These are phyloP conservation scores for Chloromyia formosa DNA, from an alignment of 2,888 invertebrate genomes.

Conservation along the genomic window DNA sequence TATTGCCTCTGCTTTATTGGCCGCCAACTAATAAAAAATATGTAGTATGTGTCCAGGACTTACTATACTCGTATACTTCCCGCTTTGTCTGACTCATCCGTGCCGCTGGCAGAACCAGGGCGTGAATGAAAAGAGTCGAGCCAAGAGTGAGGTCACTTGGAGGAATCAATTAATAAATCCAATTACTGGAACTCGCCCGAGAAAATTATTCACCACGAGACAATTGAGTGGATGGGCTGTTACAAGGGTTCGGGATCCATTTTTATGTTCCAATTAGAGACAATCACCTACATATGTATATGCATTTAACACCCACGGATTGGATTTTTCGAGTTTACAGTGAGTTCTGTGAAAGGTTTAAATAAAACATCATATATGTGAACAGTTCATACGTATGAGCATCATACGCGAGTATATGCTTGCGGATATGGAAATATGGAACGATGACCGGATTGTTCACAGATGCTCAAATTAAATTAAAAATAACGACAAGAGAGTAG, in stretches of 20 bases:
- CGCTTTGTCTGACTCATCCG: too few relatives aligned
- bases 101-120: background rate
- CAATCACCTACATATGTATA: conserved; percentile 37
- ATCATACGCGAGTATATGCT: too few relatives aligned
- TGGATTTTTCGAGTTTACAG: background rate
- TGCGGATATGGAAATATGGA: too few relatives aligned
- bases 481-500: conserved; percentile 13
- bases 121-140: conserved; percentile 2
- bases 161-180: conserved; percentile 44
- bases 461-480: conserved; percentile 34
- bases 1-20: conserved; percentile 15
- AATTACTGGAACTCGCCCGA: conserved; percentile 39
- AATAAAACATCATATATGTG: too few relatives aligned
- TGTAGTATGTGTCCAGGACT: too few relatives aligned
- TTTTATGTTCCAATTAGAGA: conserved; percentile 42
- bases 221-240: conserved; percentile 25
- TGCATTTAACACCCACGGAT: conserved; percentile 11
- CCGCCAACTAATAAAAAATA: conserved; percentile 12
- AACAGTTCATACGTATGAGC: too few relatives aligned
- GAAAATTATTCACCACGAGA: conserved; percentile 20
- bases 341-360: background rate
- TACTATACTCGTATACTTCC: too few relatives aligned
- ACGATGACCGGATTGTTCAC: too few relatives aligned
- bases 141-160: conserved; percentile 27
- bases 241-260: conserved; percentile 4